phyloP scores from a whole-genome alignment of 2,797 vertebrate genomes.

The Phoeniculus purpureus region DNA sequence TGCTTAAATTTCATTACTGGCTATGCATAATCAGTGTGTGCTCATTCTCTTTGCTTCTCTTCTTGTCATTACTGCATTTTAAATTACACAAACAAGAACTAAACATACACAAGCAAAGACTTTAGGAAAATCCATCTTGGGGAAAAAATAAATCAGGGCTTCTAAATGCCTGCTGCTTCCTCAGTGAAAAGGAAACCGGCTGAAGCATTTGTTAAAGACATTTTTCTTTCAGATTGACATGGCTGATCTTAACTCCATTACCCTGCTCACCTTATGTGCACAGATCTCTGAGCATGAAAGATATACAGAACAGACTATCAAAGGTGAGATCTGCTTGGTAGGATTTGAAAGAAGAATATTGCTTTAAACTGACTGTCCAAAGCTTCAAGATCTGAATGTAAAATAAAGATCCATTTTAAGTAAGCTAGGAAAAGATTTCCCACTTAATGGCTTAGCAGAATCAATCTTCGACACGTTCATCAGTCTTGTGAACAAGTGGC shows the following conservation, averaged over 20 bases:
- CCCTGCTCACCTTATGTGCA: constrained; percentile 1
- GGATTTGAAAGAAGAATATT: constrained; percentile 10
- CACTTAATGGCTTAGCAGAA: neutral
- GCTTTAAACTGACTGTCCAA: constrained; percentile 13
- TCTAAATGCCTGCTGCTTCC: neutral
- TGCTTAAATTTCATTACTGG: constrained; percentile 37
- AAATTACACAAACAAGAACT: constrained; percentile 15
- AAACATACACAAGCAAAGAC: neutral
- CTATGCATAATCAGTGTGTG: neutral
- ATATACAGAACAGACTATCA: constrained; percentile 13
- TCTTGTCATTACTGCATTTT: constrained; percentile 11
- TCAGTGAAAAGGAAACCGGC: neutral
- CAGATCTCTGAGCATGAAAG: constrained; percentile 23
- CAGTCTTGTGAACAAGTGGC: neutral
- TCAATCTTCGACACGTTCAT: neutral
- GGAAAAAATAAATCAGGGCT: neutral
- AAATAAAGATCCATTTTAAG: constrained; percentile 37
- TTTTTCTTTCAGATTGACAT: constrained; percentile 43
- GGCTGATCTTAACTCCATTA: constrained; percentile 47
- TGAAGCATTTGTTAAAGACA: constrained; percentile 1
- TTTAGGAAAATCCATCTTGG: neutral
- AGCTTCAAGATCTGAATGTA: neutral
- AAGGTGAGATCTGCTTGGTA: constrained; percentile 24
- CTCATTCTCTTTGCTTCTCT: constrained; percentile 14
- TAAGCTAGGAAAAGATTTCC: neutral